These are phyloP conservation scores for Lota lota DNA, from an alignment of 2,113 vertebrate genomes.

Conservation along the genomic window DNA sequence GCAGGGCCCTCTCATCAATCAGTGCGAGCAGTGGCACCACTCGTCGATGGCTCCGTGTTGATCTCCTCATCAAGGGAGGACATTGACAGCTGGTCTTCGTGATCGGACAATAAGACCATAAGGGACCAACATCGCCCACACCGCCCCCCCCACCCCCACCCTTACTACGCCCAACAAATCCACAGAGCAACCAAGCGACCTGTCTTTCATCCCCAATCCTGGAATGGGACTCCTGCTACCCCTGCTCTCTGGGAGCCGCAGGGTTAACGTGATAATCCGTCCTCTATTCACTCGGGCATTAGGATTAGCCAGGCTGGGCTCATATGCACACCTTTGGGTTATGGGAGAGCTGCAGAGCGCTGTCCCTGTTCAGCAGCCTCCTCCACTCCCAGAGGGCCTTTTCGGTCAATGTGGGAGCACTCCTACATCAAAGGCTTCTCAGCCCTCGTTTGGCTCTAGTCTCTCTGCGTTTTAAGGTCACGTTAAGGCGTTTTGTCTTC, in stretches of 20 bases:
- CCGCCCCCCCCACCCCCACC: no score
- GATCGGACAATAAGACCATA: conserved; percentile 52
- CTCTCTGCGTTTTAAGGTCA: conserved; percentile 29
- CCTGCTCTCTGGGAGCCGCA: conserved; percentile 38
- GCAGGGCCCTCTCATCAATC: conserved; percentile 48
- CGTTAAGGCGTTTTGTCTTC: conserved; percentile 44
- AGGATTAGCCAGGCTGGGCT: conserved; percentile 64
- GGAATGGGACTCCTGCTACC: conserved; percentile 25
- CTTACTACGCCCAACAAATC: no score
- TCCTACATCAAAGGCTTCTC: conserved; percentile 39
- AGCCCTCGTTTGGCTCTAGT: conserved; percentile 34
- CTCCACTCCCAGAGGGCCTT: background rate
- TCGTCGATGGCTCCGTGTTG: conserved; percentile 53
- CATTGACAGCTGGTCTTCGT: conserved; percentile 70
- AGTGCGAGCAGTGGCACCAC: conserved; percentile 48
- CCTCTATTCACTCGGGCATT: conserved; percentile 61
- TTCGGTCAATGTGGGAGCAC: conserved; percentile 39
- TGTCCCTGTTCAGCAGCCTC: conserved; percentile 16
- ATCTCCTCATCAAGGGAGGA: conserved; percentile 44
- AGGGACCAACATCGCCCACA: conserved; percentile 43
- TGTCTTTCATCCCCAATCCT: conserved; percentile 31
- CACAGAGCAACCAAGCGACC: conserved; percentile 38
- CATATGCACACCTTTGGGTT: conserved; percentile 58
- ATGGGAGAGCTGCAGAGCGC: conserved; percentile 29
- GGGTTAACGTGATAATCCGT: conserved; percentile 74